These are phyloP conservation scores for Idaea biselata DNA, from an alignment of 2,888 invertebrate genomes.

Conservation along the genomic window DNA sequence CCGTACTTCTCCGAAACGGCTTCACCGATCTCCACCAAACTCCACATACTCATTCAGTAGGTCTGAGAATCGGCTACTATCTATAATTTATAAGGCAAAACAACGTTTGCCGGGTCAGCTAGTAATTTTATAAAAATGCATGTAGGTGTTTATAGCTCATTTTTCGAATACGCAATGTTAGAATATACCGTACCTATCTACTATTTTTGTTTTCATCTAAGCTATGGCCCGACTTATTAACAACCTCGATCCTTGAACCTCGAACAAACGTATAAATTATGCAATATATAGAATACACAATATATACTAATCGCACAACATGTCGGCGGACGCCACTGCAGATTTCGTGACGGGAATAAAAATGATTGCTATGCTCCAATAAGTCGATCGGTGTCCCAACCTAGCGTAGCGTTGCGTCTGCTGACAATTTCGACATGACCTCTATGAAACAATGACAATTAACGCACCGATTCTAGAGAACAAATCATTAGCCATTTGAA, in stretches of 20 bases:
- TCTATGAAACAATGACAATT: constrained; percentile 68
- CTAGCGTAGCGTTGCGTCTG: constrained; percentile 34
- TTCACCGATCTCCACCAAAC: no score
- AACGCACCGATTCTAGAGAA: constrained; percentile 45
- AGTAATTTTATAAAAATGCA: no score
- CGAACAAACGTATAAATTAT: constrained; percentile 50
- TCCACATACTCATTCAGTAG: no score
- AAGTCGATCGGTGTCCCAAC: constrained; percentile 69
- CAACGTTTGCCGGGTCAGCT: no score
- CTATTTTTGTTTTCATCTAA: no score
- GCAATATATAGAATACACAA: no score
- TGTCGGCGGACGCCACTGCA: constrained; percentile 48
- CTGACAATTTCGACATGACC: constrained; percentile 67
- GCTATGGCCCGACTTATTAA: constrained; percentile 26
- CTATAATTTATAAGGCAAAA: no score
- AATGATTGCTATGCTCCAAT: constrained; percentile 72
- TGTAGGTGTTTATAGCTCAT: no score
- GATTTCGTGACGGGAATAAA: constrained; percentile 68
- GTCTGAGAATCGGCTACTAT: no score
- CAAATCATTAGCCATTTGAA: constrained; percentile 43
- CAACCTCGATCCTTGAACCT: constrained; percentile 51
- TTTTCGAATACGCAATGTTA: no score
- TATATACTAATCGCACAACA: constrained; percentile 54
- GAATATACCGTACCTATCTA: no score
- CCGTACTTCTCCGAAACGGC: no score